These are phyloP conservation scores for Lomographa bimaculata DNA, from an alignment of 2,888 invertebrate genomes.

Conservation along the genomic window DNA sequence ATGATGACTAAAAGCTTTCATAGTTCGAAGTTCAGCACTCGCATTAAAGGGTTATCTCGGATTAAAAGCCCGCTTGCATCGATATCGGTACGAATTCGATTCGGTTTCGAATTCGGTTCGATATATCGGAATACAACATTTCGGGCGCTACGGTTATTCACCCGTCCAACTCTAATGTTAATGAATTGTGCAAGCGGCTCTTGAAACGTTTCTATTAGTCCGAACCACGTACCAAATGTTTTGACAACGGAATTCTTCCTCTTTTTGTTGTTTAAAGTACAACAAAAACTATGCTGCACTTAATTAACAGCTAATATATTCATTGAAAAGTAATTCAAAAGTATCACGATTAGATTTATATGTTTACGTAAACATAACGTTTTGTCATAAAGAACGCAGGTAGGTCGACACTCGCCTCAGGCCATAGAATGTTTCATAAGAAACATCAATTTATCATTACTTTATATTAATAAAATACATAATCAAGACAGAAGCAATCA, in stretches of 20 bases:
- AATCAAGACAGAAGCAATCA: conserved; percentile 37
- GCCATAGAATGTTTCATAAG: conserved; percentile 21
- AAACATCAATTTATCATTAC: conserved; percentile 20
- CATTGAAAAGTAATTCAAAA: conserved; percentile 53
- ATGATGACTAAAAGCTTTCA: conserved; percentile 33
- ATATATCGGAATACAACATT: conserved; percentile 45
- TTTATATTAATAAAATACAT: conserved; percentile 29
- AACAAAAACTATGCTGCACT: conserved; percentile 12
- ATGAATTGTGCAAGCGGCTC: conserved; percentile 69
- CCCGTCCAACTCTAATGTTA: conserved; percentile 58
- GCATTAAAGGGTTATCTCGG: conserved; percentile 75
- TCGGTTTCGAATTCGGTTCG: conserved; percentile 62
- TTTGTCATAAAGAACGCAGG: conserved; percentile 29
- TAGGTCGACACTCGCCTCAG: conserved; percentile 26
- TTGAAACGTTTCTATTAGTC: conserved; percentile 62
- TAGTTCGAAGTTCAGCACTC: conserved; percentile 54
- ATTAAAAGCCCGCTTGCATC: conserved; percentile 29
- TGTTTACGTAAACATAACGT: conserved; percentile 33
- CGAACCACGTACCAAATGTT: conserved; percentile 20
- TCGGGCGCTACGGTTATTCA: conserved; percentile 69
- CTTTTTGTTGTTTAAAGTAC: conserved; percentile 5
- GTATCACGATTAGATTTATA: conserved; percentile 56
- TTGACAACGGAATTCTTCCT: conserved; percentile 21
- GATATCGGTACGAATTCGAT: conserved; percentile 55
- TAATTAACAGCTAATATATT: conserved; percentile 47